Evolutionary conservation across 2,113 vertebrate genomes (phyloP).

Genomic region (Buteo buteo): DNA sequence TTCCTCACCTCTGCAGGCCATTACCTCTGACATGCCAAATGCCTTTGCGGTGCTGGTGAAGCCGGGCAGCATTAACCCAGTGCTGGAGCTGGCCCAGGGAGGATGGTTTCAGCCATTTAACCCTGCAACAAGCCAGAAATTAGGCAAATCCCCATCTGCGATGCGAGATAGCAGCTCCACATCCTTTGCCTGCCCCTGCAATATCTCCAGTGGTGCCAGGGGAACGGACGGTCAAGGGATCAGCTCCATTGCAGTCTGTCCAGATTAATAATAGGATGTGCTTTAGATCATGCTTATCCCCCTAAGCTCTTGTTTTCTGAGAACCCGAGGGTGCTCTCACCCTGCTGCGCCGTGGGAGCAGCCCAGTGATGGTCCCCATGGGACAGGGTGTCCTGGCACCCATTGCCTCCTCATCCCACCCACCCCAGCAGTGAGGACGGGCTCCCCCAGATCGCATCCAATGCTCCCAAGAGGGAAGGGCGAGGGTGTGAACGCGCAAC

Average conservation of each 20-base stretch:
- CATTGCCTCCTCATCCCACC: neutral
- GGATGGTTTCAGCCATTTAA: neutral
- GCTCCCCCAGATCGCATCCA: neutral
- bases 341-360: neutral
- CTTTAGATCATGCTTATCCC: neutral
- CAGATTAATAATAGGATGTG: neutral
- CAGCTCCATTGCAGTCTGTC: neutral
- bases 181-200: neutral
- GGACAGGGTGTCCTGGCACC: neutral
- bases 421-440: fast-evolving
- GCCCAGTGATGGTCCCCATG: neutral
- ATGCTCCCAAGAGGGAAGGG: neutral
- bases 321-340: neutral
- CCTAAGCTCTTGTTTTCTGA: neutral
- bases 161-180: neutral
- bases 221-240: neutral
- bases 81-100: neutral
- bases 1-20: neutral
- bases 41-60: neutral
- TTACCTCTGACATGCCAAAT: neutral
- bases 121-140: neutral
- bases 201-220: neutral
- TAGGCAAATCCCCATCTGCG: neutral
- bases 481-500: fast-evolving
- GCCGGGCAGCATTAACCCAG: neutral